These are phyloP conservation scores for Stegastes partitus DNA, from an alignment of 2,113 vertebrate species.

Conservation along the genomic window DNA sequence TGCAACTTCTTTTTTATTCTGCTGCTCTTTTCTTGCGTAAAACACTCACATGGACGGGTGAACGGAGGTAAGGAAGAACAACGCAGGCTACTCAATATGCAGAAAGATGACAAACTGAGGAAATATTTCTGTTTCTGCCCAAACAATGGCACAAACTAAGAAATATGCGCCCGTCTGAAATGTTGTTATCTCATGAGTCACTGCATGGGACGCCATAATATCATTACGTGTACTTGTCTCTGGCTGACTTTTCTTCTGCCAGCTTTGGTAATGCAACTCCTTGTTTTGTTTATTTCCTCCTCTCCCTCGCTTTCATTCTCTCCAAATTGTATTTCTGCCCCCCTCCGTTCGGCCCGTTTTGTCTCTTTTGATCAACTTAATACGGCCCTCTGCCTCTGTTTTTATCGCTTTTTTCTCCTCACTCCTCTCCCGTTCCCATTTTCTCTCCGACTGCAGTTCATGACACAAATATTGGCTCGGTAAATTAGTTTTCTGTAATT, in stretches of 20 bases:
- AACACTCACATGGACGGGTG: background rate
- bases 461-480: conserved; percentile 38
- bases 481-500: conserved; percentile 62
- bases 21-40: background rate
- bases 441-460: conserved; percentile 11
- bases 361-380: conserved; percentile 70
- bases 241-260: conserved; percentile 4
- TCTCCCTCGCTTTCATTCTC: conserved; percentile 28
- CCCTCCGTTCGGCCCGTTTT: conserved; percentile 31
- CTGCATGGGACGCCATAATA: background rate
- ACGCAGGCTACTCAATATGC: background rate
- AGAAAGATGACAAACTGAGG: background rate
- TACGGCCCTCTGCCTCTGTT: conserved; percentile 24
- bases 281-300: conserved; percentile 54
- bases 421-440: conserved; percentile 9
- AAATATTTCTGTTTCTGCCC: background rate
- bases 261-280: conserved; percentile 33
- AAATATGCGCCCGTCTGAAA: background rate
- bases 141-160: background rate
- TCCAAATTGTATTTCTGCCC: conserved; percentile 49
- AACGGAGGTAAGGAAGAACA: background rate
- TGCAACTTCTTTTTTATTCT: too few species aligned
- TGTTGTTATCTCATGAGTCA: background rate
- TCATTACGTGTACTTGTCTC: background rate
- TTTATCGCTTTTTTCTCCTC: background rate